These are phyloP conservation scores for Sycon ciliatum DNA, from an alignment of 37 sponge, comb jelly and placozoan species.

Conservation along the genomic window DNA sequence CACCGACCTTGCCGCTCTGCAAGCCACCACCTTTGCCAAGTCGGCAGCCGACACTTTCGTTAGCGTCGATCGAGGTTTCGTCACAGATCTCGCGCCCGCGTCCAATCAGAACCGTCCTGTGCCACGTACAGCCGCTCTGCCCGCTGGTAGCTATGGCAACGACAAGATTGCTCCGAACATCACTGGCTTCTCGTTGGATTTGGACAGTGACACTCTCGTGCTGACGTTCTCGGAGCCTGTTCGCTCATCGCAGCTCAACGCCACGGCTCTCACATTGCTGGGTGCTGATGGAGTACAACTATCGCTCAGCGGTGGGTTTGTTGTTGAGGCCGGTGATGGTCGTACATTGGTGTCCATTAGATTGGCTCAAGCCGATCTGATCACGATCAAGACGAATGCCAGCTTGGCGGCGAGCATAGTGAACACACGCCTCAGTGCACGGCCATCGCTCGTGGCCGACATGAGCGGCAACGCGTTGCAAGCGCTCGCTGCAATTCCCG, in stretches of 20 bases:
- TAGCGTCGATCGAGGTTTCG: constrained; percentile 31
- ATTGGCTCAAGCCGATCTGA: constrained; percentile 28
- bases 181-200: constrained; percentile 43
- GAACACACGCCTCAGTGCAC: constrained; percentile 21
- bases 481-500: background rate
- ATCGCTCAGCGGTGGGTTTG: too few species aligned
- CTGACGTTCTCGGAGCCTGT: constrained; percentile 79
- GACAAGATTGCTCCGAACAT: constrained; percentile 53
- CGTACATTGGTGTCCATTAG: constrained; percentile 32
- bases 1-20: background rate
- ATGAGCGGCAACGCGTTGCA: constrained; percentile 25
- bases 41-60: constrained; percentile 46
- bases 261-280: constrained; percentile 54
- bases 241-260: constrained; percentile 43
- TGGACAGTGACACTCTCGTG: constrained; percentile 48
- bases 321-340: too few species aligned
- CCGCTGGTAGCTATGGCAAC: constrained; percentile 38
- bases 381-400: constrained; percentile 42
- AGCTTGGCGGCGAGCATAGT: background rate
- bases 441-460: constrained; percentile 24
- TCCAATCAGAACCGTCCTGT: constrained; percentile 45
- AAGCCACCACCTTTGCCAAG: constrained; percentile 39
- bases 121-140: constrained; percentile 31
- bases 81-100: constrained; percentile 49
- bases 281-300: too few species aligned